phyloP scores from a whole-genome alignment of 1,140 invertebrate species.

The Holcopasites calliopsidis region DNA sequence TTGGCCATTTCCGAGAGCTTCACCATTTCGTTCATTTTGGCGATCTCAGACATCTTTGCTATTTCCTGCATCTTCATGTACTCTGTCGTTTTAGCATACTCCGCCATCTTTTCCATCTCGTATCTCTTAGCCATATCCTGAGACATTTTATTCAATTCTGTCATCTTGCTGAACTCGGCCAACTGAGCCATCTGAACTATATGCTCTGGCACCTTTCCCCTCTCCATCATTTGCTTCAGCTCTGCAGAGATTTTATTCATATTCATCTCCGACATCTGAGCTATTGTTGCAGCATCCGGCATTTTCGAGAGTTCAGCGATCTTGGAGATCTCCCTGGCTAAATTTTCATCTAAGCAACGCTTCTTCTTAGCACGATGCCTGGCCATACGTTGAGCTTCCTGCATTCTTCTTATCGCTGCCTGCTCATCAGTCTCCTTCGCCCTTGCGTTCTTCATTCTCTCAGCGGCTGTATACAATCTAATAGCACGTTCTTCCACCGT shows the following conservation, averaged over 20 bases:
- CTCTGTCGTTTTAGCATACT: slow-evolving; percentile 76
- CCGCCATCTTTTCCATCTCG: slow-evolving; percentile 78
- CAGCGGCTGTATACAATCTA: slow-evolving; percentile 69
- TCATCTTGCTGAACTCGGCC: slow-evolving; percentile 78
- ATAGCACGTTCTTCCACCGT: slow-evolving; percentile 72
- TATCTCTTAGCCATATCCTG: slow-evolving; percentile 78
- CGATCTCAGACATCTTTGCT: slow-evolving; percentile 73
- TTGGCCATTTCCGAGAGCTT: slow-evolving; percentile 77
- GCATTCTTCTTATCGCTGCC: slow-evolving; percentile 76
- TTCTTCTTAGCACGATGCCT: slow-evolving; percentile 78
- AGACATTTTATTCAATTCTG: slow-evolving; percentile 76
- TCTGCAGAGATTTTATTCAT: slow-evolving; percentile 79
- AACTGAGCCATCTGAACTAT: slow-evolving; percentile 79
- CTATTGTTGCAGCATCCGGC: slow-evolving; percentile 74
- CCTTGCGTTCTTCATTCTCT: slow-evolving; percentile 77
- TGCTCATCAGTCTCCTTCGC: slow-evolving; percentile 77
- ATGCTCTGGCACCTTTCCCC: slow-evolving; percentile 78
- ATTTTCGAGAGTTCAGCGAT: slow-evolving; percentile 78
- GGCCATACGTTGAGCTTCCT: slow-evolving; percentile 78
- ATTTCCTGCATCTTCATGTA: slow-evolving; percentile 78
- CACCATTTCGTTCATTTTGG: slow-evolving; percentile 78
- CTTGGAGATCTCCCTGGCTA: slow-evolving; percentile 77
- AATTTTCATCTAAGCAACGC: slow-evolving; percentile 76
- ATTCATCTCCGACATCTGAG: slow-evolving; percentile 78
- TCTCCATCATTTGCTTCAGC: slow-evolving; percentile 79